Percentiles rank a stretch among this genome's conserved stretches.
Evolutionary conservation across 1,140 invertebrate genomes (phyloP).

Genomic region (Calliphora vicina): DNA sequence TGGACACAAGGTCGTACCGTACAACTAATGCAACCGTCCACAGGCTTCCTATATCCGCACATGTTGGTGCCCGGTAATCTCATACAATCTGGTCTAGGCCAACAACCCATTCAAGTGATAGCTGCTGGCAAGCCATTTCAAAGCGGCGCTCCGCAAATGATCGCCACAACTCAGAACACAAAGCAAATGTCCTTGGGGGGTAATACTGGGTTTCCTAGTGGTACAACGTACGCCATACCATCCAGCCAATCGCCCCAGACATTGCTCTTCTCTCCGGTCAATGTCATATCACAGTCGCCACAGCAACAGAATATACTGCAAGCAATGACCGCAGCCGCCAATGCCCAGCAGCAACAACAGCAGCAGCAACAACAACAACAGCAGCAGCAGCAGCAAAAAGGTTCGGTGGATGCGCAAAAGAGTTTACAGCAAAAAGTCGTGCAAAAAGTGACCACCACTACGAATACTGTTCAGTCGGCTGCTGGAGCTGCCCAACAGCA

Average conservation of each 20-base stretch:
- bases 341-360: constrained; percentile 44
- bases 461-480: constrained; percentile 56
- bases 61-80: constrained; percentile 82
- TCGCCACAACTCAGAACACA: constrained; percentile 72
- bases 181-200: constrained; percentile 71
- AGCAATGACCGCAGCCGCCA: constrained; percentile 50
- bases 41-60: constrained; percentile 82
- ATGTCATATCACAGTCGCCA: constrained; percentile 77
- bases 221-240: constrained; percentile 73
- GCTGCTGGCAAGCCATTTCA: constrained; percentile 83
- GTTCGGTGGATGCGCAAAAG: constrained; percentile 46
- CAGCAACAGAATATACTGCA: constrained; percentile 57
- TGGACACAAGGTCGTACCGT: constrained; percentile 70
- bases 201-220: constrained; percentile 65
- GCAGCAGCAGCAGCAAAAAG: constrained; percentile 44
- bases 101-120: constrained; percentile 74
- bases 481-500: constrained; percentile 52
- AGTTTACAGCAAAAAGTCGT: constrained; percentile 68
- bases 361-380: constrained; percentile 50
- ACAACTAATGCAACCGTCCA: constrained; percentile 84
- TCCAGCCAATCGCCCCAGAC: constrained; percentile 81
- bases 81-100: constrained; percentile 78
- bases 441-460: constrained; percentile 66
- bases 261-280: constrained; percentile 79
- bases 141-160: constrained; percentile 79